These are phyloP conservation scores for Pristiophorus japonicus DNA, from an alignment of 2,113 vertebrate genomes.

Conservation along the genomic window DNA sequence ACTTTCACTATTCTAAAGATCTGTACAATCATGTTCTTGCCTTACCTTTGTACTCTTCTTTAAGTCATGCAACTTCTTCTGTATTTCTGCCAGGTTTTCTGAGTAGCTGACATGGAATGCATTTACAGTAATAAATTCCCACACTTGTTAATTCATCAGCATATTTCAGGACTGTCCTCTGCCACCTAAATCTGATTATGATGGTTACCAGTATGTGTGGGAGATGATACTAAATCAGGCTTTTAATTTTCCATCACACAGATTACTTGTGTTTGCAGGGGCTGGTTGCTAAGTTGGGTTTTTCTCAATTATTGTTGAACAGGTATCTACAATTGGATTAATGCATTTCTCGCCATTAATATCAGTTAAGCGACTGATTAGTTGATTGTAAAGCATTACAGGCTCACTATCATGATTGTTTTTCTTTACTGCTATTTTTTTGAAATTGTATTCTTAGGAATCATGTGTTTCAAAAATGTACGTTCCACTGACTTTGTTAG, in stretches of 20 bases:
- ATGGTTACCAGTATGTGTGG: background rate
- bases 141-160: background rate
- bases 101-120: background rate
- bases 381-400: background rate
- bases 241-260: background rate
- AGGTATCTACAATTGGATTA: background rate
- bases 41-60: background rate
- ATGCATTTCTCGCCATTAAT: background rate
- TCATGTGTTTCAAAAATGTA: background rate
- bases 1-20: background rate
- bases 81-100: background rate
- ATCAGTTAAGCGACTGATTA: background rate
- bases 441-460: background rate
- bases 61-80: background rate
- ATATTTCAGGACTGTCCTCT: background rate
- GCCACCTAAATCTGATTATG: background rate
- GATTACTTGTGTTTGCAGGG: background rate
- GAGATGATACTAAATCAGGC: background rate
- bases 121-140: background rate
- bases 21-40: background rate
- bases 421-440: background rate
- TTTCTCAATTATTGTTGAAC: background rate
- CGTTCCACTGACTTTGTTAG: background rate
- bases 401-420: background rate
- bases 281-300: background rate